phyloP scores from a whole-genome alignment of 2,113 vertebrate genomes.

The Equus quagga region DNA sequence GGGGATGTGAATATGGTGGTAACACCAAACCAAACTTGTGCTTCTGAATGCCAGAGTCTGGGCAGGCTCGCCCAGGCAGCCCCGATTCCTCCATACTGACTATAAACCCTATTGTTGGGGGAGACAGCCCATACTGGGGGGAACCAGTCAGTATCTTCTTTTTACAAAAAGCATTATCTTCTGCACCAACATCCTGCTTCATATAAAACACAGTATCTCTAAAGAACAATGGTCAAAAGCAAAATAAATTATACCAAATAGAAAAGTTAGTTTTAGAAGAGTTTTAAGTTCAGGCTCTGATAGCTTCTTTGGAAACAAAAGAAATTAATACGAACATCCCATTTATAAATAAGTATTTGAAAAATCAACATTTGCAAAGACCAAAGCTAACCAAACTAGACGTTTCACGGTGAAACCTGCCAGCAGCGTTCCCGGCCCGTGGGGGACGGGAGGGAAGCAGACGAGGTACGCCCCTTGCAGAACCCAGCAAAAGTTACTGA shows the following conservation, averaged over 20 bases:
- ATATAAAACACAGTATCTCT: not conserved
- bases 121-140: not conserved
- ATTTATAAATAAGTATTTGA: not conserved
- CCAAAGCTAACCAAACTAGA: not conserved
- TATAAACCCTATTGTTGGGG: not conserved
- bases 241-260: slow-evolving; percentile 39
- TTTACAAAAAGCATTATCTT: slow-evolving; percentile 32
- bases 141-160: not conserved
- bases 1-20: not conserved
- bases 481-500: not conserved
- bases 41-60: not conserved
- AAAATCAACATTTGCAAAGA: not conserved
- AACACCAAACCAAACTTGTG: not conserved
- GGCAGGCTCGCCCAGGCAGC: not conserved
- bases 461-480: not conserved
- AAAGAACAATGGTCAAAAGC: slow-evolving; percentile 21
- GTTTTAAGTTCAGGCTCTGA: not conserved
- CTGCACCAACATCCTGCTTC: not conserved
- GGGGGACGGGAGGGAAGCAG: fast-evolving
- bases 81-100: not conserved
- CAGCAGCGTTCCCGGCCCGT: not conserved
- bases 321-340: not conserved
- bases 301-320: slow-evolving; percentile 20
- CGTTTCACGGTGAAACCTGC: not conserved
- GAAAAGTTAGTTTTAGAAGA: not conserved